phyloP scores from a whole-genome alignment of 2,888 invertebrate genomes.

The Odontothrips loti region DNA sequence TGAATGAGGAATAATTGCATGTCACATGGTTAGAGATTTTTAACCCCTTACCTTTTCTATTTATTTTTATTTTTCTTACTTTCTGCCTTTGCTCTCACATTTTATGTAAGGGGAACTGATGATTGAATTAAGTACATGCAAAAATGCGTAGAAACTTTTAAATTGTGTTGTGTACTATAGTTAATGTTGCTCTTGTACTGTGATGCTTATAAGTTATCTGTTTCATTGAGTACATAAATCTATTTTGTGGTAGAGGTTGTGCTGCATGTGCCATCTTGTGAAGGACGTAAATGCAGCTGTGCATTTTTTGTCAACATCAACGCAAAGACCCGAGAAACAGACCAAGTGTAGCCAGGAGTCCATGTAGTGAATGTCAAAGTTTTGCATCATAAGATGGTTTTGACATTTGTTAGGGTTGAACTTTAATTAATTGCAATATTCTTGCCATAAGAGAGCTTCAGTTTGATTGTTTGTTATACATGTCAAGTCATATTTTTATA shows the following conservation, averaged over 20 bases:
- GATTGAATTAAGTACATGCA: background rate
- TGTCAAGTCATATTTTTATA: background rate
- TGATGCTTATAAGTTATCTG: slow-evolving; percentile 15
- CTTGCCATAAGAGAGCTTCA: slow-evolving; percentile 1
- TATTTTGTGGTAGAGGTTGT: background rate
- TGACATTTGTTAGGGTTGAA: background rate
- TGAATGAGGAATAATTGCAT: background rate
- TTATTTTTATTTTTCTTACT: background rate
- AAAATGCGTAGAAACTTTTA: background rate
- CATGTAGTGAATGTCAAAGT: background rate
- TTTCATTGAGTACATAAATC: background rate
- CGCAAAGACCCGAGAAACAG: background rate
- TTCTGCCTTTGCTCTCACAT: background rate
- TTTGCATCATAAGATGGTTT: background rate
- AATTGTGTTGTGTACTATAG: background rate
- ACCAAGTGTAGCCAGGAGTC: background rate
- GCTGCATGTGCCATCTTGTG: slow-evolving; percentile 3
- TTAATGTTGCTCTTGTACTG: background rate
- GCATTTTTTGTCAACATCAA: background rate
- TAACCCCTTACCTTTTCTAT: background rate
- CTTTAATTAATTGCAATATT: slow-evolving; percentile 14
- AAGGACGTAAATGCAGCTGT: background rate
- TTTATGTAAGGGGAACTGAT: background rate
- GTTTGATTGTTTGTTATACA: background rate
- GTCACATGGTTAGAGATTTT: background rate